Base-by-base conservation (phyloP, 2,113 vertebrate species). In the Thinocorus orbignyianus region DNA sequence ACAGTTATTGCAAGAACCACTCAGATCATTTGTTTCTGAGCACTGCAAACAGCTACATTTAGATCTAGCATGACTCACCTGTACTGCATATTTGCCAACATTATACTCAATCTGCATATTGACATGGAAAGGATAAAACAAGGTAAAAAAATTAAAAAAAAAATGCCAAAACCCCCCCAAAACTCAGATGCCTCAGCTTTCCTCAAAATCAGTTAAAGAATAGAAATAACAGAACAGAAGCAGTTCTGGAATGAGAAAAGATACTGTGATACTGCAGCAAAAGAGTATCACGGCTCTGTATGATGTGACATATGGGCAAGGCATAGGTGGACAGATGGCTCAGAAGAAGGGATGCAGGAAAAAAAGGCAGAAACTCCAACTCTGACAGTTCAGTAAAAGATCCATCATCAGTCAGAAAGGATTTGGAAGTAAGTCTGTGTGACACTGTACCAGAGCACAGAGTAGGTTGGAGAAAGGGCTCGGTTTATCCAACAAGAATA, bases 371-470 rank as follows among this genome's bases (percentile, higher is more conserved):
- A 77, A 86, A n/a, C 5, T 62, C 58, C 1, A 11, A 30, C 37
- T 91, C 46, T 42, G 66, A 55, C 17, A 76, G 58, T 46, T 95
- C 66, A 86, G 48, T 20, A 78, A 60, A 88, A 66, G 15, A 77
- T 23, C 28, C 77, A 41, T 12, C 18, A 46, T 70, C 17, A 85
- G 11, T 77, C 14, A 42, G 79, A 66, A 85, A 73, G 9, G 11
- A n/a, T 71, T 19, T 1, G 0, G n/a, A 65, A 84, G 17, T 1
- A 2, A 13, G 8, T 58, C 0, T 1, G 10, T 51, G 8, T 69
- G 37, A 54, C 17, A 48, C 6, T 2, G 1, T 22, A 48, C 70
- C 0, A 0, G 30, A 31, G 24, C 58, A 70, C 4, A 37, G 46
- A 57, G 9, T 11, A 62, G 10, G 35, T 25, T 55, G 57, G 88